These are phyloP conservation scores for Sardinella longiceps DNA, from an alignment of 2,797 vertebrate species.

Conservation along the genomic window DNA sequence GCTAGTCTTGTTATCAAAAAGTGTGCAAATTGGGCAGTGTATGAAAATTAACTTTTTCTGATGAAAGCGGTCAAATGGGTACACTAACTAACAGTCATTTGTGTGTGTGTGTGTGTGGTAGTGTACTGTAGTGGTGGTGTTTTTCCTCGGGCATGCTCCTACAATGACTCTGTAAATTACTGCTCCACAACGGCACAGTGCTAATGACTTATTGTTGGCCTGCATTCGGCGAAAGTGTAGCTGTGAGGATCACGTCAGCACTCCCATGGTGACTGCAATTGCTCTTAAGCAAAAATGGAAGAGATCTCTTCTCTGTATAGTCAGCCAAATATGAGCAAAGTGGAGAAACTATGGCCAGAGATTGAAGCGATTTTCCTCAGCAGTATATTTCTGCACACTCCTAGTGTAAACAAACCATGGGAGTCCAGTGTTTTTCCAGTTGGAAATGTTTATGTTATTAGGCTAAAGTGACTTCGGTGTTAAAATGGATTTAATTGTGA, in stretches of 20 bases:
- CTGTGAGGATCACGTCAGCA: not conserved
- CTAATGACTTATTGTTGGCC: not conserved
- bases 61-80: not conserved
- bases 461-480: not conserved
- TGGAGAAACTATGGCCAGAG: not conserved
- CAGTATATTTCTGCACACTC: not conserved
- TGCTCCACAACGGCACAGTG: not conserved
- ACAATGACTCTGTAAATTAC: not conserved
- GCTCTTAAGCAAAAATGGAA: not conserved
- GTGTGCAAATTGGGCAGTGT: conserved; percentile 4
- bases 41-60: conserved; percentile 15
- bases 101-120: too few relatives aligned
- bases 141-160: not conserved
- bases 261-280: not conserved
- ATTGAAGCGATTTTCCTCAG: not conserved
- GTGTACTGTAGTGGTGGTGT: not conserved
- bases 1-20: not conserved
- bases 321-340: not conserved
- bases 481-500: not conserved
- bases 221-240: not conserved
- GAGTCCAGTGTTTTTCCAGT: not conserved
- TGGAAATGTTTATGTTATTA: not conserved
- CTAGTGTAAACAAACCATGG: not conserved
- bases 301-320: too few relatives aligned
- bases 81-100: conserved; percentile 27